A percentile compares a stretch with the other conserved stretches of the same genome.
phyloP scores from a whole-genome alignment of 2,888 invertebrate species.

The Pyralis farinalis region DNA sequence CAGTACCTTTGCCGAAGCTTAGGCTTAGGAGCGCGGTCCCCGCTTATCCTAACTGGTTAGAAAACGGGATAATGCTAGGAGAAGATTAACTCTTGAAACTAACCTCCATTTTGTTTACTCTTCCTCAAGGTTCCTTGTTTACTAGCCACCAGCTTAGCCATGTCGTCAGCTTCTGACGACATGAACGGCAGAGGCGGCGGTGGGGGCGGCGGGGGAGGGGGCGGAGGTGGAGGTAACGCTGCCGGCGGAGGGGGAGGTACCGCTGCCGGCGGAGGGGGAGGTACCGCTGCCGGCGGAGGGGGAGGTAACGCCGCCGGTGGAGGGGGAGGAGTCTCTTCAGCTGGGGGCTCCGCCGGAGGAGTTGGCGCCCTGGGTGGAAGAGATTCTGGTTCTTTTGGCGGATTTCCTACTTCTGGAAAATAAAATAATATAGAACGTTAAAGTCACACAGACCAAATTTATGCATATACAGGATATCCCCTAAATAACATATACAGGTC shows the following conservation, averaged over 20 bases:
- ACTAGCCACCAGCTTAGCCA: conserved; percentile 81
- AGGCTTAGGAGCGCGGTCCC: too few relatives aligned
- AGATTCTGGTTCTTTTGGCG: conserved; percentile 4
- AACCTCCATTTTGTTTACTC: conserved; percentile 76
- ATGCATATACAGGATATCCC: too few relatives aligned
- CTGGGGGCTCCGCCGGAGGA: conserved; percentile 12
- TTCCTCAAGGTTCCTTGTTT: conserved; percentile 78
- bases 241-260: conserved; percentile 27
- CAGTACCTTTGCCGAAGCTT: too few relatives aligned
- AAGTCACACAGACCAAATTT: too few relatives aligned
- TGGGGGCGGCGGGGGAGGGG: conserved; percentile 63
- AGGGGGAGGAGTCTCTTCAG: conserved; percentile 18
- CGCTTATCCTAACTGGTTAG: too few relatives aligned
- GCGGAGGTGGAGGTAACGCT: conserved; percentile 26
- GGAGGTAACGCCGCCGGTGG: conserved; percentile 19
- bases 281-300: conserved; percentile 17
- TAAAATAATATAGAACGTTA: too few relatives aligned
- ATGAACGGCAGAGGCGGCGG: conserved; percentile 59
- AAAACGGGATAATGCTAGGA: too few relatives aligned
- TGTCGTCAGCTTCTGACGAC: conserved; percentile 40
- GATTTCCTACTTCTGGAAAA: background rate
- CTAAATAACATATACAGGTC: too few relatives aligned
- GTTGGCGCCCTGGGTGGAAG: conserved; percentile 5
- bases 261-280: conserved; percentile 16
- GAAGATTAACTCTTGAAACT: too few relatives aligned